Conservation (phyloP, 2,888 invertebrate species). For the Microdon myrmicae region DNA sequence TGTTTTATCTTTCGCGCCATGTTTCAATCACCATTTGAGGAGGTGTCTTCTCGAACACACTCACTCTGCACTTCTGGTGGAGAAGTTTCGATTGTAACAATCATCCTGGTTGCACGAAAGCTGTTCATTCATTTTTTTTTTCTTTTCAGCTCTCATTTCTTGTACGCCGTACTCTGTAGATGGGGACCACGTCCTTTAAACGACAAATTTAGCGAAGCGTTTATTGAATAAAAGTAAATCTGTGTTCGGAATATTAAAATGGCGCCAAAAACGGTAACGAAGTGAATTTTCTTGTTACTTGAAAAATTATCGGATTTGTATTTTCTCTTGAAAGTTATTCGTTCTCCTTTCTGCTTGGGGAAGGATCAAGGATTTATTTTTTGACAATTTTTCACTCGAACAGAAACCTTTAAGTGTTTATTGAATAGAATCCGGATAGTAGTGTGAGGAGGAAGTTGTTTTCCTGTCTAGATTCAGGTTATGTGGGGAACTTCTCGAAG, state of each 20-base stretch:
- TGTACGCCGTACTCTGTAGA: slow-evolving; percentile 2
- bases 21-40: slow-evolving; percentile 25
- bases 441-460: too few species aligned
- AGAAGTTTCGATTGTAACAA: too few species aligned
- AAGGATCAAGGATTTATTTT: too few species aligned
- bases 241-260: slow-evolving; percentile 53
- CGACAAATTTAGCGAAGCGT: slow-evolving; percentile 53
- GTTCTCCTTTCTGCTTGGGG: slow-evolving; percentile 6
- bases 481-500: too few species aligned
- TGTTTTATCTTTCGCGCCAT: not conserved
- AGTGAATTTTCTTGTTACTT: slow-evolving; percentile 50
- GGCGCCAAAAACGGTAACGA: slow-evolving; percentile 26
- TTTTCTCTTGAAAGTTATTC: slow-evolving; percentile 18
- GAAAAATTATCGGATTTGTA: slow-evolving; percentile 50
- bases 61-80: too few species aligned
- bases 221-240: slow-evolving; percentile 54
- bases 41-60: slow-evolving; percentile 4
- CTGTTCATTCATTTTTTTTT: not conserved
- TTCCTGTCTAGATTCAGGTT: too few species aligned
- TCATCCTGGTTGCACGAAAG: slow-evolving; percentile 6
- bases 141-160: not conserved
- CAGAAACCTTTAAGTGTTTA: too few species aligned
- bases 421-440: too few species aligned
- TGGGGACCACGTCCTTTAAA: slow-evolving; percentile 41
- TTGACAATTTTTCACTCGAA: too few species aligned